Base-by-base conservation (phyloP, 2,113 vertebrate species). In the Aythya baeri region DNA sequence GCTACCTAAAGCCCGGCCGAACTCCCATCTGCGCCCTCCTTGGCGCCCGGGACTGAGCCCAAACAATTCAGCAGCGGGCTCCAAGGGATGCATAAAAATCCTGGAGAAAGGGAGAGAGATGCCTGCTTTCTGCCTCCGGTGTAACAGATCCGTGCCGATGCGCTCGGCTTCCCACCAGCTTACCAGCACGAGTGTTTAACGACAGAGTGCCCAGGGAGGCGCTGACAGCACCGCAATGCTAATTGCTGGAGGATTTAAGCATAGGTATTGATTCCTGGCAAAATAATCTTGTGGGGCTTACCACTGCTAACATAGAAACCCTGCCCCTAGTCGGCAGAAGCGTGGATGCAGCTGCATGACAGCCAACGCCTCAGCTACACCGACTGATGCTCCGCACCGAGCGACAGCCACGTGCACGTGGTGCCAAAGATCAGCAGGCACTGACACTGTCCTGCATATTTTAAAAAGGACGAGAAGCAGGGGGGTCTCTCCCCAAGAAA, bases 11-110 rank as follows among this genome's bases (percentile, higher is more conserved):
- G 84, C 81, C 67, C 83, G 10, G 93, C 88, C 50, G 44, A 86
- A 34, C 75, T 88, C 82, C 90, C 72, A 31, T 70, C 94, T 86
- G 52, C 9, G 43, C 66, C 54, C 66, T 84, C 61, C 70, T 34
- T 11, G 2, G 61, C 0, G 13, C 88, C 58, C 59, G 68, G 21
- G 4, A 6, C 36, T 0, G 0, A 36, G 72, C 41, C n/a, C 2
- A 14, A 63, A n/a, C 65, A 63, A 83, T 68, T 8, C 29, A 59
- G 36, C 1, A 62, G 34, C 41, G 7, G 59, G 17, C n/a, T 58
- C 70, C 7, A 4, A 89, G 58, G 0, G 32, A 32, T 29, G 21
- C n/a, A 2, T 2, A 67, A 26, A 65, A 65, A 93, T n/a, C 52
- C 50, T 21, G 61, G 25, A 7, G 14, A 61, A 38, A 87, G 16